Evolutionary conservation across 2,888 invertebrate genomes (phyloP), one percentile per base, ranked within the genome.

Genomic region (Cerceris rybyensis): DNA sequence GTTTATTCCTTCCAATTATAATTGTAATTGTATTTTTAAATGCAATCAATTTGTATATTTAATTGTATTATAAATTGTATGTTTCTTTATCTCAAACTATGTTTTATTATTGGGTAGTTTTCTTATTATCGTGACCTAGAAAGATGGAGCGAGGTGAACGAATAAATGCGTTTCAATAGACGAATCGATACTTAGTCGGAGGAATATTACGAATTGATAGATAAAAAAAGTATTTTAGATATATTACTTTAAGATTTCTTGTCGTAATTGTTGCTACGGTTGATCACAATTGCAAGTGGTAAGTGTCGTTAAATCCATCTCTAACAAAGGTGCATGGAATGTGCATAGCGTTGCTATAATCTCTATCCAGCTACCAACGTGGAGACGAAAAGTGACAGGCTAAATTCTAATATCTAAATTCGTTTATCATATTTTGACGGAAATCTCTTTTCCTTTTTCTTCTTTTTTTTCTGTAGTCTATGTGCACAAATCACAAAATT

Each of bases 261-360:
- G 17, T 70, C 60, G 60, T 46, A 50, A 74, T 55, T 49, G 64
- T 70, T 66, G 39, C 60, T 75, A 81, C 49, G 39, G 52, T 74
- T 66, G 65, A 59, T 70, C 59, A 68, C 55, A 61, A 63, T 72
- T 67, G 58, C 46, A 64, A 73, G 54, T 61, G 61, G 11, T 54
- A 66, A 74, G 65, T 70, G 73, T 72, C 52, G 6, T 82, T 74
- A 75, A 80, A 71, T 55, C 52, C 63, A 66, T 66, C 17, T 77
- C 74, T 85, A 83, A 58, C 28, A 76, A 73, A 80, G 61, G 72
- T 83, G 75, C 75, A 64, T 86, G 86, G 86, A 86, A 86, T 86
- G 86, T 86, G 86, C 86, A 82, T 65, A 78, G 58, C 58, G 41
- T 70, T 54, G 59, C 79, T 86, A 82, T 46, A 28, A 43, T 75